Evolutionary conservation across 1,140 invertebrate genomes (phyloP).

Genomic region (Pantala flavescens): DNA sequence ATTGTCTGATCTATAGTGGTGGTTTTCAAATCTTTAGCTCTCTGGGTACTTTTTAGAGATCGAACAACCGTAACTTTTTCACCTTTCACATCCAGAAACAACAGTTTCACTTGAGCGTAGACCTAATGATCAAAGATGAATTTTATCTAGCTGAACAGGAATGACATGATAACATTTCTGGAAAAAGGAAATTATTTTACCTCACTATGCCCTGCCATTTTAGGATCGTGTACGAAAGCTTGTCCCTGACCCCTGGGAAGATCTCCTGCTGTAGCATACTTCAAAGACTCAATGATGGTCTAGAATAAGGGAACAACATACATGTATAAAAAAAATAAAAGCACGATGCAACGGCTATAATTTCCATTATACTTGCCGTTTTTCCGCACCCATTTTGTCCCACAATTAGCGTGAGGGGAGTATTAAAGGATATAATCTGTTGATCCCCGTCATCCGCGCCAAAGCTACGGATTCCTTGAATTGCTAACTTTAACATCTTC

Average conservation of each 20-base stretch:
- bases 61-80: conserved; percentile 47
- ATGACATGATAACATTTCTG: no score
- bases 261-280: conserved; percentile 83
- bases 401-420: conserved; percentile 86
- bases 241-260: conserved; percentile 73
- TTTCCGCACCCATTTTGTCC: conserved; percentile 99
- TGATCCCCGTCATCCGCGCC: conserved; percentile 60
- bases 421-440: conserved; percentile 67
- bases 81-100: conserved; percentile 50
- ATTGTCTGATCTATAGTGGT: conserved; percentile 61
- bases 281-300: conserved; percentile 91
- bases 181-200: no score
- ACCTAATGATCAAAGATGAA: conserved; percentile 31
- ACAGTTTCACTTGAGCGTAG: conserved; percentile 51
- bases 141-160: not conserved
- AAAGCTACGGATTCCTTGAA: conserved; percentile 82
- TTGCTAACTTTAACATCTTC: conserved; percentile 48
- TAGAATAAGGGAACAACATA: conserved; percentile 26
- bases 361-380: conserved; percentile 49
- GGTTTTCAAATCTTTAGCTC: conserved; percentile 44
- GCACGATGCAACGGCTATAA: conserved; percentile 9
- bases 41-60: conserved; percentile 49
- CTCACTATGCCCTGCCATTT: conserved; percentile 45
- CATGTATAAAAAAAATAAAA: not conserved
- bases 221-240: conserved; percentile 88